Conservation (phyloP, 2,797 vertebrate species). For the Ctenosaura bakeri region DNA sequence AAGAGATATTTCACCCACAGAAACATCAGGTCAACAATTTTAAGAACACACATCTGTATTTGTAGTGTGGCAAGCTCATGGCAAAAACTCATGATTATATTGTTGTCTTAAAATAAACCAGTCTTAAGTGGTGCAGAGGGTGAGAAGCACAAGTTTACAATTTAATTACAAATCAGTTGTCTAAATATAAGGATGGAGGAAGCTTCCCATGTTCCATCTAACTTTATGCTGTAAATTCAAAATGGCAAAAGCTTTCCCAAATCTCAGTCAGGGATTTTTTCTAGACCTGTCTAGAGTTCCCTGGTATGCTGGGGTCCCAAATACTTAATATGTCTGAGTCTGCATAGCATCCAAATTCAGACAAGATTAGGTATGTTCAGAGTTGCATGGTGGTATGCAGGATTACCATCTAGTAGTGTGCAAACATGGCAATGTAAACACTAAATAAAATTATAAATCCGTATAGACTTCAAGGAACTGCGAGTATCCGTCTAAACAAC, state of each 20-base stretch:
- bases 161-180: not conserved
- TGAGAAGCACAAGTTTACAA: not conserved
- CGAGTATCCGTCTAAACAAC: not conserved
- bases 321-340: too few relatives aligned
- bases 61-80: not conserved
- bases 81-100: not conserved
- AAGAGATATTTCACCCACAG: not conserved
- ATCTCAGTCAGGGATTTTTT: too few relatives aligned
- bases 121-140: not conserved
- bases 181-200: not conserved
- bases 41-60: not conserved
- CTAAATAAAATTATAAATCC: not conserved
- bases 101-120: not conserved
- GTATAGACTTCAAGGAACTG: not conserved
- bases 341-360: too few relatives aligned
- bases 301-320: too few relatives aligned
- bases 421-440: not conserved
- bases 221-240: too few relatives aligned
- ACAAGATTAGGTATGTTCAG: too few relatives aligned
- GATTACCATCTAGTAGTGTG: not conserved
- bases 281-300: too few relatives aligned
- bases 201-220: too few relatives aligned
- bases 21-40: not conserved
- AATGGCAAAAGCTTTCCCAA: too few relatives aligned
- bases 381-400: too few relatives aligned